These are phyloP conservation scores for Chromis chromis DNA, from an alignment of 2,797 vertebrate species.

Conservation along the genomic window DNA sequence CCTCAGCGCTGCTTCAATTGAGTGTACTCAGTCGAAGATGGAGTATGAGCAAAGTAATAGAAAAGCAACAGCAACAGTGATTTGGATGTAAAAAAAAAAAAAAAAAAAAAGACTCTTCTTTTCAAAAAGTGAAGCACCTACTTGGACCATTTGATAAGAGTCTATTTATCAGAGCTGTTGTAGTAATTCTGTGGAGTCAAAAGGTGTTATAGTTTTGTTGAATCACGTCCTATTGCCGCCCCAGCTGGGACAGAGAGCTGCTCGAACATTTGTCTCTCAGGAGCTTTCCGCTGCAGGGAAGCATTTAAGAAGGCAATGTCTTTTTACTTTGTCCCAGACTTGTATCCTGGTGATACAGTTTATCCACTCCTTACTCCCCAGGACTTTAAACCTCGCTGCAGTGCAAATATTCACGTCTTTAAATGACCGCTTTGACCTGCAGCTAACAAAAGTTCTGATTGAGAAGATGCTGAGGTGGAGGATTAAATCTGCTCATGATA, in stretches of 20 bases:
- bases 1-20: conserved; percentile 34
- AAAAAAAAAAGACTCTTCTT: conserved; percentile 56
- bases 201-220: conserved; percentile 68
- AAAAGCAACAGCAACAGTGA: conserved; percentile 51
- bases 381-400: conserved; percentile 41
- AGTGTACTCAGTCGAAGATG: conserved; percentile 52
- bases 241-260: conserved; percentile 52
- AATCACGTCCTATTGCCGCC: conserved; percentile 54
- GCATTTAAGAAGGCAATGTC: conserved; percentile 57
- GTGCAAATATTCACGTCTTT: conserved; percentile 60
- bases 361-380: conserved; percentile 33
- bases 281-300: conserved; percentile 65
- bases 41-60: conserved; percentile 42
- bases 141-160: conserved; percentile 54
- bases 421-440: conserved; percentile 73
- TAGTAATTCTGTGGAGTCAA: conserved; percentile 58
- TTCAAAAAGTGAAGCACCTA: conserved; percentile 47
- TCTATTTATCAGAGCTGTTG: conserved; percentile 48
- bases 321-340: conserved; percentile 59
- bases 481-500: conserved; percentile 56
- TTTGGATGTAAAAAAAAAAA: conserved; percentile 73
- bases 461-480: conserved; percentile 47
- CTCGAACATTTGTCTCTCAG: conserved; percentile 68
- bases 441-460: conserved; percentile 54
- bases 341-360: conserved; percentile 57